Evolutionary conservation across 2,113 vertebrate genomes (phyloP).

Genomic region (Choloepus hoffmanni): DNA sequence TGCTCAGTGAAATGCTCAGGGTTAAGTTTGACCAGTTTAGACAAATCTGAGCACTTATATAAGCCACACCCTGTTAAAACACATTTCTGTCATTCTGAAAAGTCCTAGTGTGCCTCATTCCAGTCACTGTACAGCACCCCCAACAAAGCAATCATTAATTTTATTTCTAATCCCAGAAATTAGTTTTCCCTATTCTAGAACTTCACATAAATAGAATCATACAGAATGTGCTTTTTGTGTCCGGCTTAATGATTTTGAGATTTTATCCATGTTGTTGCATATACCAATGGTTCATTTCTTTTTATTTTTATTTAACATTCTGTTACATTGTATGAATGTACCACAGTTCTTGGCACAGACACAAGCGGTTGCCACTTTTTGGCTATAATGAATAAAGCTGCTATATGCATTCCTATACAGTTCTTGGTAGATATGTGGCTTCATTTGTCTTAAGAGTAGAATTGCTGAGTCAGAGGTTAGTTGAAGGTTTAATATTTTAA

Average conservation of each 20-base stretch:
- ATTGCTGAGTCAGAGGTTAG: background rate
- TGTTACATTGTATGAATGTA: background rate
- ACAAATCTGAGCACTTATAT: background rate
- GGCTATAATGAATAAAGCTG: background rate
- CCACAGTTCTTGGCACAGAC: background rate
- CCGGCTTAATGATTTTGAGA: background rate
- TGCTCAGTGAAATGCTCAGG: background rate
- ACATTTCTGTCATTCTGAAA: background rate
- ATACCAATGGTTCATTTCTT: background rate
- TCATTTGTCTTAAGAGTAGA: conserved; percentile 38
- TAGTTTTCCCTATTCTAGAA: conserved; percentile 28
- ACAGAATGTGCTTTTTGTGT: background rate
- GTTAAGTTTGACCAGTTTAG: background rate
- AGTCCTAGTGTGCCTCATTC: background rate
- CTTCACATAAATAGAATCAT: background rate
- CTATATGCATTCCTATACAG: background rate
- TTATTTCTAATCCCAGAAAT: background rate
- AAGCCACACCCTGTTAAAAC: background rate
- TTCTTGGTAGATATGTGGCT: background rate
- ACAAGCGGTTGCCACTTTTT: background rate
- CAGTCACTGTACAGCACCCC: background rate
- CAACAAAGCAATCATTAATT: background rate
- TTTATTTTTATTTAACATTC: conserved; percentile 1
- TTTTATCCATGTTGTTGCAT: background rate
- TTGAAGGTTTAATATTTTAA: background rate